Evolutionary conservation across 2,888 invertebrate genomes (phyloP).

Genomic region (Tachina grossa): DNA sequence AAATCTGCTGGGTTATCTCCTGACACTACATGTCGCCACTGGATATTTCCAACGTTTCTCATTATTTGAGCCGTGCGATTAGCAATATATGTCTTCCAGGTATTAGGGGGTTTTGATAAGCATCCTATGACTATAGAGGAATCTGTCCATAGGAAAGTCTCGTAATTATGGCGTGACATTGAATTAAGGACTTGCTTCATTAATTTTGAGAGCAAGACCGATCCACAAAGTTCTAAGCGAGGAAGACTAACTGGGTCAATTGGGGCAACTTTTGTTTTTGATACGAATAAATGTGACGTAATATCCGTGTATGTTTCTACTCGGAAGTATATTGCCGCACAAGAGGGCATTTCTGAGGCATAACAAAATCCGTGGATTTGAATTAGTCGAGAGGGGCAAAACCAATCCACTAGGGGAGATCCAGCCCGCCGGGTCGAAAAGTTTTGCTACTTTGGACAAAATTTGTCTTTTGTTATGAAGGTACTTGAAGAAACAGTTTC

Average conservation of each 20-base stretch:
- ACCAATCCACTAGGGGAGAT: too few species aligned
- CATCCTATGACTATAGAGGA: neutral
- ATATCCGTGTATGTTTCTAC: neutral
- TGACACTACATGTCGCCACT: constrained; percentile 63
- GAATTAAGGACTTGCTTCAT: too few species aligned
- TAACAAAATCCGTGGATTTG: neutral
- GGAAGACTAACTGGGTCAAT: neutral
- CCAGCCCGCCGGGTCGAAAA: too few species aligned
- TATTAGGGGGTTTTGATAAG: neutral
- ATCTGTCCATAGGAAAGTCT: neutral
- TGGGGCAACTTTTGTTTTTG: constrained; percentile 1
- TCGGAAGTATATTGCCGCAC: too few species aligned
- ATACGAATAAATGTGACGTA: neutral
- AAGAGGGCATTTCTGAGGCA: neutral
- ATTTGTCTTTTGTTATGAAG: too few species aligned
- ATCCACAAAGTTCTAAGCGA: too few species aligned
- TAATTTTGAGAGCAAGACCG: too few species aligned
- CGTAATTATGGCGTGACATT: too few species aligned
- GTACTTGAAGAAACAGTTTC: too few species aligned
- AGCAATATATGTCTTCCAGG: neutral
- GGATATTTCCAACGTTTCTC: neutral
- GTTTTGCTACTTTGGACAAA: too few species aligned
- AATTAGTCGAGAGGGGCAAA: neutral
- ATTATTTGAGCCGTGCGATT: neutral
- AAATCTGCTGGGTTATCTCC: constrained; percentile 62